These are phyloP conservation scores for Halocaridina rubra DNA, from an alignment of 2,888 invertebrate genomes.

Conservation along the genomic window DNA sequence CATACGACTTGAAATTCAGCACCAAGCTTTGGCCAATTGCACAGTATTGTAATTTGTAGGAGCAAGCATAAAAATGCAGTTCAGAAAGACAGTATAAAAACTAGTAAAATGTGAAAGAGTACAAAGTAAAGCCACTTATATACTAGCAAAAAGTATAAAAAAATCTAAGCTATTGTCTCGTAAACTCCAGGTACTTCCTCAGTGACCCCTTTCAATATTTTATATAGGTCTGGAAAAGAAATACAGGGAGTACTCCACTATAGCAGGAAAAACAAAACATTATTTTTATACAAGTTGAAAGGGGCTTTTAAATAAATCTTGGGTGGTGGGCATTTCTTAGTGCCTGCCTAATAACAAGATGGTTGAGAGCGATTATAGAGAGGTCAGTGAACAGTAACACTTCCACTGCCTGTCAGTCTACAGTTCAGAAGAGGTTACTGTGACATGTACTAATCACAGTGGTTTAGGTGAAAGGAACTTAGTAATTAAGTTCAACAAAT, in stretches of 20 bases:
- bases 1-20: slow-evolving; percentile 55
- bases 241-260: no score
- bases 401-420: slow-evolving; percentile 26
- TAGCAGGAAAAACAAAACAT: no score
- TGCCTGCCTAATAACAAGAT: slow-evolving; percentile 40
- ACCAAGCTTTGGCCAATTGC: slow-evolving; percentile 58
- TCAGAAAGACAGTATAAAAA: neutral
- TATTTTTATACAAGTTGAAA: no score
- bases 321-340: slow-evolving; percentile 24
- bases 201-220: no score
- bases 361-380: slow-evolving; percentile 22
- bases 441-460: slow-evolving; percentile 40
- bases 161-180: no score
- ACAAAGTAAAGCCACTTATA: no score
- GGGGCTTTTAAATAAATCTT: no score
- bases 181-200: no score
- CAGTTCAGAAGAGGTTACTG: slow-evolving; percentile 33
- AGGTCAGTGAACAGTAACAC: slow-evolving; percentile 27
- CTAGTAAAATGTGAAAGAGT: neutral
- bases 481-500: neutral
- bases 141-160: no score
- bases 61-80: slow-evolving; percentile 1
- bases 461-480: slow-evolving; percentile 21
- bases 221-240: no score
- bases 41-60: slow-evolving; percentile 33